Evolutionary conservation across 2,888 invertebrate genomes (phyloP).

Genomic region (Lasioglossum malachurum): DNA sequence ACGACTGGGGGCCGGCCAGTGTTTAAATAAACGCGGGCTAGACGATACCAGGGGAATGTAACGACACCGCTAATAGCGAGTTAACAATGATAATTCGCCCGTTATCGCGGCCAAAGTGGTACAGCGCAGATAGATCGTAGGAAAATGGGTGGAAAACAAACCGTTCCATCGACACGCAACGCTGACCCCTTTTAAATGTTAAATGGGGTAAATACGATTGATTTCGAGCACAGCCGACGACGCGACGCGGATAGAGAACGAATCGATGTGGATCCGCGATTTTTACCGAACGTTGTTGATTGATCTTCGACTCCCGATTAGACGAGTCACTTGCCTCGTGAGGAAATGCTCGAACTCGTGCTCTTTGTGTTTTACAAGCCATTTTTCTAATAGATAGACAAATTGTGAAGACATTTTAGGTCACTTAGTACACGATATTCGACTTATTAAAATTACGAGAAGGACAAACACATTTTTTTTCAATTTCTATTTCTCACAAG

Average conservation of each 20-base stretch:
- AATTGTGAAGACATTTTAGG: too few relatives aligned
- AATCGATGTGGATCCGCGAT: not conserved
- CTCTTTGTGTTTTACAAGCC: not conserved
- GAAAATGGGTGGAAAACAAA: slow-evolving; percentile 58
- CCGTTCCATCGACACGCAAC: slow-evolving; percentile 27
- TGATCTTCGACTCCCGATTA: not conserved
- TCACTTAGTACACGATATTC: too few relatives aligned
- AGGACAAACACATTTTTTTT: too few relatives aligned
- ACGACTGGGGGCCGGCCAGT: slow-evolving; percentile 22
- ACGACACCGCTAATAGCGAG: slow-evolving; percentile 53
- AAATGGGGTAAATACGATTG: slow-evolving; percentile 31
- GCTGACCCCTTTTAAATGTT: slow-evolving; percentile 49
- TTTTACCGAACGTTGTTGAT: not conserved
- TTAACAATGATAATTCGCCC: slow-evolving; percentile 66
- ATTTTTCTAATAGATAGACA: not conserved
- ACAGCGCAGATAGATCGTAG: slow-evolving; percentile 59
- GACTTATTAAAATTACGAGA: too few relatives aligned
- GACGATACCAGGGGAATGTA: slow-evolving; percentile 55
- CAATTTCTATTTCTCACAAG: too few relatives aligned
- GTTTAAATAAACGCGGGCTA: slow-evolving; percentile 61
- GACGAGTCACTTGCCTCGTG: not conserved
- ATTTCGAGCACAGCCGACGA: not conserved
- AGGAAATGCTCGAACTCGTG: not conserved
- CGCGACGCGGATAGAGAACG: not conserved
- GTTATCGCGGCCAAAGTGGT: slow-evolving; percentile 63